These are phyloP conservation scores for Idaea straminata DNA, from an alignment of 2,888 invertebrate species.

Conservation along the genomic window DNA sequence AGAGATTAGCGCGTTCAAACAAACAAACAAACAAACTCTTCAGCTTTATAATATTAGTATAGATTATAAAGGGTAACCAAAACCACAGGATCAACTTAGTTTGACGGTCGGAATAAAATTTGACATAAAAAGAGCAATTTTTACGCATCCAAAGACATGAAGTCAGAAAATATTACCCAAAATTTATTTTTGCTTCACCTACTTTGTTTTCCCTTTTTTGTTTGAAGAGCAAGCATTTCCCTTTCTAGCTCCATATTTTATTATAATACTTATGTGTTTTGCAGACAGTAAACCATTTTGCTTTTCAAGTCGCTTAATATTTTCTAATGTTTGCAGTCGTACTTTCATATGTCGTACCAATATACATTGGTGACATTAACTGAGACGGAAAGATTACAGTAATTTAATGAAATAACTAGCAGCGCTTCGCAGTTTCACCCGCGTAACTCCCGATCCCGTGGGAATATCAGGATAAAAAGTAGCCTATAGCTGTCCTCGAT, in stretches of 20 bases:
- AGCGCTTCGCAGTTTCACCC: too few species aligned
- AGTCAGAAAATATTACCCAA: slow-evolving; percentile 12
- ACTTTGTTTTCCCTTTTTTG: not conserved
- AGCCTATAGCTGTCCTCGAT: too few species aligned
- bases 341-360: too few species aligned
- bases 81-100: not conserved
- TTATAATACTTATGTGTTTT: not conserved
- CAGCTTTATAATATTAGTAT: too few species aligned
- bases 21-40: too few species aligned
- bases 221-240: not conserved
- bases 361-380: too few species aligned
- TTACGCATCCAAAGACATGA: slow-evolving; percentile 33
- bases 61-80: not conserved
- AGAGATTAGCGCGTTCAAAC: too few species aligned
- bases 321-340: too few species aligned
- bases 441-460: too few species aligned
- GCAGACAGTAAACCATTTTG: not conserved
- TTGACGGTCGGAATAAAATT: not conserved
- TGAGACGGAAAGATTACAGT: too few species aligned
- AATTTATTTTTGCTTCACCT: not conserved
- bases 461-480: too few species aligned
- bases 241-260: not conserved
- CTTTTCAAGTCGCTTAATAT: not conserved
- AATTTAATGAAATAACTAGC: too few species aligned
- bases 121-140: slow-evolving; percentile 25